phyloP scores from a whole-genome alignment of 2,797 vertebrate species.

The Delichon dasypus region DNA sequence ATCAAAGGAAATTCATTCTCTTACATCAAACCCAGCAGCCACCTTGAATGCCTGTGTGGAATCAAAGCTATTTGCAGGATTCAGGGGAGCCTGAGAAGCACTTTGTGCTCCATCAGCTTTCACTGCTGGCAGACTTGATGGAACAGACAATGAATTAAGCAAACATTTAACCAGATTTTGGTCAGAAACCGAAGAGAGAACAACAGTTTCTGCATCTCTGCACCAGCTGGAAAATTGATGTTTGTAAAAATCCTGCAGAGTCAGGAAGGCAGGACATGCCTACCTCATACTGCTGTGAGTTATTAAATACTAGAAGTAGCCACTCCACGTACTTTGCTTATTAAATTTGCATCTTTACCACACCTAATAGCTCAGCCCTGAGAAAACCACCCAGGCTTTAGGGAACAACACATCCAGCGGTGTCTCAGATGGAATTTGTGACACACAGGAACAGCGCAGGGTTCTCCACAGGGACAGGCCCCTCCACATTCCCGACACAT shows the following conservation, averaged over 20 bases:
- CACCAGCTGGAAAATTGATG: background rate
- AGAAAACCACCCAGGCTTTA: background rate
- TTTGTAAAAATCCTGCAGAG: background rate
- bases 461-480: background rate
- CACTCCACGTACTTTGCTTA: background rate
- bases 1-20: background rate
- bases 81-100: background rate
- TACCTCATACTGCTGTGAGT: background rate
- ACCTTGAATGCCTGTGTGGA: background rate
- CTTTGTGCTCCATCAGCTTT: background rate
- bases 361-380: background rate
- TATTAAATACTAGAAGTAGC: background rate
- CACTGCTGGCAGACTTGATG: background rate
- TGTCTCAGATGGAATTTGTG: background rate
- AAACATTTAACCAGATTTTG: background rate
- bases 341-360: background rate
- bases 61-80: background rate
- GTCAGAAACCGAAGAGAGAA: background rate
- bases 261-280: background rate
- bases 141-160: background rate
- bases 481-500: background rate
- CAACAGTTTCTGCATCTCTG: background rate
- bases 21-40: background rate
- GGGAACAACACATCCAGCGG: background rate
- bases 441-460: background rate